These are phyloP conservation scores for Gephyroberyx darwinii DNA, from an alignment of 2,797 vertebrate species.

Conservation along the genomic window DNA sequence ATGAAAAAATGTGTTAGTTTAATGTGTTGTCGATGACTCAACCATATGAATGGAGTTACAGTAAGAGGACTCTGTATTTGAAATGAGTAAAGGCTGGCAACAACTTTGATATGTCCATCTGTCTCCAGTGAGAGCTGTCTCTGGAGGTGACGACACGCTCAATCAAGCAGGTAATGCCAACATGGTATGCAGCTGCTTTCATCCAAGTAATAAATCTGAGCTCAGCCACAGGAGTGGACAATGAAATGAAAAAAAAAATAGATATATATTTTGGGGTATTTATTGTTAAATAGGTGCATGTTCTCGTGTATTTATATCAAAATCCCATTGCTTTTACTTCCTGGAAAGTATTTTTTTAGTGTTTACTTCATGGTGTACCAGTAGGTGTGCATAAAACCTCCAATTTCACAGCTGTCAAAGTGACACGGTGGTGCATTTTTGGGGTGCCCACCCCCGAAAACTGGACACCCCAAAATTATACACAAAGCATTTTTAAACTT, in stretches of 20 bases:
- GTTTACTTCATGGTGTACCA: neutral
- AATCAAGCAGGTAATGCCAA: conserved; percentile 64
- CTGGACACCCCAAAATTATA: neutral
- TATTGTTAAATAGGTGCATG: no score
- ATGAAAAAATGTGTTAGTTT: conserved; percentile 9
- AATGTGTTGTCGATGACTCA: neutral
- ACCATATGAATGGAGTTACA: neutral
- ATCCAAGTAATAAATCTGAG: conserved; percentile 34
- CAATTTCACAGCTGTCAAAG: no score
- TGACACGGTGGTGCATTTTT: neutral
- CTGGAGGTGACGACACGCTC: conserved; percentile 54
- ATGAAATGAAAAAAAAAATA: neutral
- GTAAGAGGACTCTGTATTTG: conserved; percentile 10
- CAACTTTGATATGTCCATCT: conserved; percentile 50
- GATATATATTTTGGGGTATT: no score
- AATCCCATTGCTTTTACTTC: no score
- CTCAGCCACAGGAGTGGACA: conserved; percentile 30
- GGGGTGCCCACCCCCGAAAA: neutral
- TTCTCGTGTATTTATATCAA: no score
- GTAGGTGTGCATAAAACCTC: neutral
- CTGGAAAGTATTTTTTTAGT: neutral
- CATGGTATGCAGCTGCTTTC: conserved; percentile 49
- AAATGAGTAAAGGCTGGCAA: conserved; percentile 24
- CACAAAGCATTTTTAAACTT: neutral
- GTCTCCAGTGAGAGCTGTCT: conserved; percentile 38